Base-by-base conservation (phyloP, 2,113 vertebrate species). In the Lethenteron camtschaticum region DNA sequence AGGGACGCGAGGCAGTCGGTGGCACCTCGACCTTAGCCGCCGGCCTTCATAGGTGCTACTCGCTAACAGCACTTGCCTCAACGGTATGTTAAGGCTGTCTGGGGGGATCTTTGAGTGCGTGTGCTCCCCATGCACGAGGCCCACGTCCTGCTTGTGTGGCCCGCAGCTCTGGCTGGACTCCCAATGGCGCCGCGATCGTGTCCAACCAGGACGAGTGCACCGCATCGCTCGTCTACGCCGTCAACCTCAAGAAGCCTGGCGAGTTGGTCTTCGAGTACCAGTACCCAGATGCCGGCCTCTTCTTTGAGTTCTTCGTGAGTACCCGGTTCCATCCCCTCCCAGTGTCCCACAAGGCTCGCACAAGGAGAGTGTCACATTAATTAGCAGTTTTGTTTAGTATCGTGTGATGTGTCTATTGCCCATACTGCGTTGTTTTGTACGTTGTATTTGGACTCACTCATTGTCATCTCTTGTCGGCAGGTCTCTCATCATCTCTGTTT, bases 271-370 rank as follows among this genome's bases (percentile, higher is more conserved):
- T 96, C 63, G 86, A 92, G 69, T 97, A 96, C 78, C 82, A 88
- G 78, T 90, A 95, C 75, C 83, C 88, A 1, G 91, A 95, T 76
- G 83, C 75, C 78, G 85, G 76, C 78, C 84, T 96, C 76, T 85
- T 88, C 79, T 95, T 96, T 70, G 88, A 96, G 77, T 96, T 97
- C 76, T 97, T 84, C 11, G 91, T 96, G 77, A 82, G 90, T 82
- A 66, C 10, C 10, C 24, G 10, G 24, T 66, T n/a, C 63, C n/a
- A 9, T 66, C 10, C n/a, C 63, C 10, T 66, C 24, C 41, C 41
- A 66, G 63, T 66, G 10, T 66, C n/a, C n/a, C 63, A 66, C 9
- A 66, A 66, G 10, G n/a, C 24, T 9, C 24, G 5, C 24, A 16
- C 24, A 24, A 10, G 24, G 63, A 66, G 63, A 24, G 63, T 24